Conservation (phyloP, 53 echinoderm and acorn worm genomes). For the Echinometra lucunter region DNA sequence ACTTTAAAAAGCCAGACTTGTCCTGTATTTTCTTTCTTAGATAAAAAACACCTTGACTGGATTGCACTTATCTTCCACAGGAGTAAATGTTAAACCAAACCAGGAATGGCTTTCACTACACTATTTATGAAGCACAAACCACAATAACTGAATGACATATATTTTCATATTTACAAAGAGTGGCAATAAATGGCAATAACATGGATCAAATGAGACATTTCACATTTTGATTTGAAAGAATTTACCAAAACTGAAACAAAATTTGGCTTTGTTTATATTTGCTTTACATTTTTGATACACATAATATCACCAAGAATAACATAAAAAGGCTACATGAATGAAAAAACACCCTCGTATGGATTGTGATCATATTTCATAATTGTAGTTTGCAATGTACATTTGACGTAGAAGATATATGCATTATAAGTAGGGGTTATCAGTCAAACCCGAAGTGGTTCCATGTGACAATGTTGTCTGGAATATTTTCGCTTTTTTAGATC, state of each 20-base stretch:
- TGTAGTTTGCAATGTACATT: neutral
- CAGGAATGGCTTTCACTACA: conserved; percentile 24
- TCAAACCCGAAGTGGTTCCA: too few relatives aligned
- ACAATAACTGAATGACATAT: conserved; percentile 48
- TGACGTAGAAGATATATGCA: neutral
- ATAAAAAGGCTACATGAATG: conserved; percentile 24
- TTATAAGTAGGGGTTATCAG: too few relatives aligned
- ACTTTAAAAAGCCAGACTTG: neutral
- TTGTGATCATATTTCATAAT: conserved; percentile 15
- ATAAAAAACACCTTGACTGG: neutral
- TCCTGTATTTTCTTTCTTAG: neutral
- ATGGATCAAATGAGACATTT: neutral
- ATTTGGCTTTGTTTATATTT: conserved; percentile 38
- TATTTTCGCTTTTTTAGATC: too few relatives aligned
- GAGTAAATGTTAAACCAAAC: neutral
- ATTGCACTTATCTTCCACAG: conserved; percentile 48
- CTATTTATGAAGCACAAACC: conserved; percentile 1
- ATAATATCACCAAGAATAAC: neutral
- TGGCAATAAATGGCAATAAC: conserved; percentile 42
- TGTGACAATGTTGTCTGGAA: too few relatives aligned
- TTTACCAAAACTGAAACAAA: neutral
- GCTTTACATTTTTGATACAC: conserved; percentile 1
- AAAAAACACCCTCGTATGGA: neutral
- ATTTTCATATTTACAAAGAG: conserved; percentile 54
- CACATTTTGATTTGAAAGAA: neutral